Evolutionary conservation across 1,140 invertebrate genomes (phyloP).

Genomic region (Zaprionus nigranus): DNA sequence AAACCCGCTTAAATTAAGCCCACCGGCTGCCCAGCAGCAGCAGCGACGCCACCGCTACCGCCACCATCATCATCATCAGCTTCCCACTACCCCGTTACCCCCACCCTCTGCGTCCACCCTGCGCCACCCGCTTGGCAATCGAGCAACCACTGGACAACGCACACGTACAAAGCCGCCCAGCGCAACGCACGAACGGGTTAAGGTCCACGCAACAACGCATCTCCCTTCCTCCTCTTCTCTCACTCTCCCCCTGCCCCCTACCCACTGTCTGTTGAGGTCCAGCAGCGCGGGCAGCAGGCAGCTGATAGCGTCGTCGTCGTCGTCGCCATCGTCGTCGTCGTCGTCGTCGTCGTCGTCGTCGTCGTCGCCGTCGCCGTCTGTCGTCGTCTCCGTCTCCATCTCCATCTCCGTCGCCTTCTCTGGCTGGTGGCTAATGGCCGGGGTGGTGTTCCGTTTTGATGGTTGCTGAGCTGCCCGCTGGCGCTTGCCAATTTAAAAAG

Average conservation of each 20-base stretch:
- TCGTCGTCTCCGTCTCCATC: background rate
- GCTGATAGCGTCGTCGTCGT: background rate
- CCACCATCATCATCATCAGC: constrained; percentile 21
- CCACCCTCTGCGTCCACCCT: background rate
- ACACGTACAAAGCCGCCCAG: constrained; percentile 50
- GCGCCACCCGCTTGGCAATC: constrained; percentile 17
- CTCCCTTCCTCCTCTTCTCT: background rate
- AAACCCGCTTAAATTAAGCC: constrained; percentile 82
- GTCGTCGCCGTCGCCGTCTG: background rate
- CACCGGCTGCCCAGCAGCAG: constrained; percentile 70
- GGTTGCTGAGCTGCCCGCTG: constrained; percentile 72
- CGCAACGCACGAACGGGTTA: constrained; percentile 75
- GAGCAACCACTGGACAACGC: constrained; percentile 48
- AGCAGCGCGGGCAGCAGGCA: background rate
- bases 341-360: background rate
- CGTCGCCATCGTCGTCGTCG: background rate
- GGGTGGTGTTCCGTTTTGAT: constrained; percentile 47
- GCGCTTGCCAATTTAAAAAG: constrained; percentile 81
- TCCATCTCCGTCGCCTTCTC: background rate
- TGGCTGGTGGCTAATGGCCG: constrained; percentile 21
- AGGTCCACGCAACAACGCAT: constrained; percentile 39
- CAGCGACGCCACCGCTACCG: constrained; percentile 20
- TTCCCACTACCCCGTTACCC: constrained; percentile 5
- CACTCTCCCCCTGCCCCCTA: background rate
- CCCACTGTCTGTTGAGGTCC: constrained; percentile 22